Evolutionary conservation across 2,888 invertebrate species (phyloP).

Genomic region (Nyleta sp.): DNA sequence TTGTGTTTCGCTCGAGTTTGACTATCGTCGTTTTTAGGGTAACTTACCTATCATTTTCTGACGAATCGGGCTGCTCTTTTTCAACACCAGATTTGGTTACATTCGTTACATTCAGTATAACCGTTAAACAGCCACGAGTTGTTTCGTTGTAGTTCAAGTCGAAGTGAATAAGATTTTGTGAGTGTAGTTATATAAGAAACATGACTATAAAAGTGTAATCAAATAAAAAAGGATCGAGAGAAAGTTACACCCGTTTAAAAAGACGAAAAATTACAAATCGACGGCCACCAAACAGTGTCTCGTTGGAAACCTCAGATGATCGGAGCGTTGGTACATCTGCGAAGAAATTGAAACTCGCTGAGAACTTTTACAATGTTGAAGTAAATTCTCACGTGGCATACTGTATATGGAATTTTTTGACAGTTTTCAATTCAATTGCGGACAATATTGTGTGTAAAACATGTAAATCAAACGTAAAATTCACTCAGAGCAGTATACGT

Average conservation of each 20-base stretch:
- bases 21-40: too few species aligned
- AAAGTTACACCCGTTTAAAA: background rate
- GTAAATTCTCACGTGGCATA: constrained; percentile 50
- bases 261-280: constrained; percentile 14
- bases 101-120: too few species aligned
- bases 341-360: constrained; percentile 28
- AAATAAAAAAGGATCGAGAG: constrained; percentile 10
- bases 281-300: constrained; percentile 13
- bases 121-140: too few species aligned
- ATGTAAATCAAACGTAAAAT: background rate
- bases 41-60: too few species aligned
- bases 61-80: too few species aligned
- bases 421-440: constrained; percentile 21
- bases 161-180: too few species aligned
- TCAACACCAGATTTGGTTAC: too few species aligned
- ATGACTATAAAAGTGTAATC: too few species aligned
- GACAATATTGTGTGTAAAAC: constrained; percentile 16
- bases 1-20: too few species aligned
- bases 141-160: too few species aligned
- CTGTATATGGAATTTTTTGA: constrained; percentile 24
- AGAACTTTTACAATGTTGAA: constrained; percentile 21
- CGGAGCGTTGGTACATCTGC: constrained; percentile 14
- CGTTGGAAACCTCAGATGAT: constrained; percentile 6
- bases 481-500: background rate
- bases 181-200: too few species aligned